Conservation (phyloP, 2,888 invertebrate species). For the Nemotelus pantherinus region DNA sequence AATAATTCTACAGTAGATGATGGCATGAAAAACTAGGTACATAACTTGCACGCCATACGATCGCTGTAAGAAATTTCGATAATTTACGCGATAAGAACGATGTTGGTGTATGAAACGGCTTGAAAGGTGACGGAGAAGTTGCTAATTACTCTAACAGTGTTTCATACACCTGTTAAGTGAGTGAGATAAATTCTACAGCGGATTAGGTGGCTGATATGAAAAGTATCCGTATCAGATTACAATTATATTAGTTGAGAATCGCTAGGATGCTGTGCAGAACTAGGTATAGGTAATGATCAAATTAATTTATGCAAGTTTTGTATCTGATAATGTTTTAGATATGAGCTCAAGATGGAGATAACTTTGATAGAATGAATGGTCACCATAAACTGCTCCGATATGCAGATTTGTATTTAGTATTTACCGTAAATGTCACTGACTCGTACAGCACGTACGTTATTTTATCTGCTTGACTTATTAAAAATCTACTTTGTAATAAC, state of each 20-base stretch:
- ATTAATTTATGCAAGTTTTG: not conserved
- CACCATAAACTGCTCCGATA: not conserved
- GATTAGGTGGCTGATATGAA: slow-evolving; percentile 13
- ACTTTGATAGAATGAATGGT: not conserved
- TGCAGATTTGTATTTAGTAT: not conserved
- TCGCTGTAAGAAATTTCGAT: slow-evolving; percentile 20
- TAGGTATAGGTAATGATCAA: not conserved
- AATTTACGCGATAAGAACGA: slow-evolving; percentile 23
- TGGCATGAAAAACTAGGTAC: slow-evolving; percentile 22
- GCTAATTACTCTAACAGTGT: slow-evolving; percentile 39
- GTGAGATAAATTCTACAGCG: slow-evolving; percentile 31
- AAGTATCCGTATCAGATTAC: slow-evolving; percentile 19
- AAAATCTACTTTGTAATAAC: too few species aligned
- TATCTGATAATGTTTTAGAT: not conserved
- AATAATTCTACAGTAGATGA: slow-evolving; percentile 13
- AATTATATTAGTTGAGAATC: not conserved
- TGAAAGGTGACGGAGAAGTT: slow-evolving; percentile 17
- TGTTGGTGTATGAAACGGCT: not conserved
- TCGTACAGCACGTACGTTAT: too few species aligned
- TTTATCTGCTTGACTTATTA: too few species aligned
- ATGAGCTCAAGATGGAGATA: not conserved
- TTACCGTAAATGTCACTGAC: not conserved
- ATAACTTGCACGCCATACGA: slow-evolving; percentile 6
- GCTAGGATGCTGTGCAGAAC: too few species aligned
- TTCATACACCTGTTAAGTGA: slow-evolving; percentile 34